Conservation (phyloP, 1,140 invertebrate species). For the Myzus persicae region DNA sequence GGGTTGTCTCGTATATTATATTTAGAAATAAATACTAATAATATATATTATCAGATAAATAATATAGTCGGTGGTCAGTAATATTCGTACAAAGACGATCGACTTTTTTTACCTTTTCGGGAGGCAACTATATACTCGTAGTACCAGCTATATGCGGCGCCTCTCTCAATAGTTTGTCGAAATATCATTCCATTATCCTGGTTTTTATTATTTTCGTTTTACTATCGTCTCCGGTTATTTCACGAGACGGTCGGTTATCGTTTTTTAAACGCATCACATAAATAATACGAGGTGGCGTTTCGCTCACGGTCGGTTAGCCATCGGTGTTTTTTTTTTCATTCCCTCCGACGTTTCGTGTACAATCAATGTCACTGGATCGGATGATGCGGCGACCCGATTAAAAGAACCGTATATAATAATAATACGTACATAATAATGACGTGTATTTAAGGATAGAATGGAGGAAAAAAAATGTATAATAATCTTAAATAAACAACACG, state of each 20-base stretch:
- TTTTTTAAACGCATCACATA: slow-evolving; percentile 40
- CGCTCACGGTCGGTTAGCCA: slow-evolving; percentile 51
- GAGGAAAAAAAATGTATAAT: background rate
- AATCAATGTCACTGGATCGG: slow-evolving; percentile 20
- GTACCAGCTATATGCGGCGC: background rate
- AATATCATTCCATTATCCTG: background rate
- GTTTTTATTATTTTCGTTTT: background rate
- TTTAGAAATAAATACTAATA: too few relatives aligned
- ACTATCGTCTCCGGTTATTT: background rate
- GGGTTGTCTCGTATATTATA: too few relatives aligned
- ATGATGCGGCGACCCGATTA: slow-evolving; percentile 10
- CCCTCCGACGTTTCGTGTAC: background rate
- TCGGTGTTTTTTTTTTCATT: slow-evolving; percentile 17
- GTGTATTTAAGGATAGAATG: background rate
- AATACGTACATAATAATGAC: background rate
- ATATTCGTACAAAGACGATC: too few relatives aligned
- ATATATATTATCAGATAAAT: too few relatives aligned
- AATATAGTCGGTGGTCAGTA: too few relatives aligned
- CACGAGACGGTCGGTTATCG: background rate
- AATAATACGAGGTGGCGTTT: slow-evolving; percentile 52
- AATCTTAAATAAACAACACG: background rate
- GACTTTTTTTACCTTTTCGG: too few relatives aligned
- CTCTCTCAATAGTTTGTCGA: background rate
- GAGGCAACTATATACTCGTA: too few relatives aligned
- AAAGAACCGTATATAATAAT: background rate